Evolutionary conservation across 2,797 vertebrate species (phyloP).

Genomic region (Bovichtus variegatus): DNA sequence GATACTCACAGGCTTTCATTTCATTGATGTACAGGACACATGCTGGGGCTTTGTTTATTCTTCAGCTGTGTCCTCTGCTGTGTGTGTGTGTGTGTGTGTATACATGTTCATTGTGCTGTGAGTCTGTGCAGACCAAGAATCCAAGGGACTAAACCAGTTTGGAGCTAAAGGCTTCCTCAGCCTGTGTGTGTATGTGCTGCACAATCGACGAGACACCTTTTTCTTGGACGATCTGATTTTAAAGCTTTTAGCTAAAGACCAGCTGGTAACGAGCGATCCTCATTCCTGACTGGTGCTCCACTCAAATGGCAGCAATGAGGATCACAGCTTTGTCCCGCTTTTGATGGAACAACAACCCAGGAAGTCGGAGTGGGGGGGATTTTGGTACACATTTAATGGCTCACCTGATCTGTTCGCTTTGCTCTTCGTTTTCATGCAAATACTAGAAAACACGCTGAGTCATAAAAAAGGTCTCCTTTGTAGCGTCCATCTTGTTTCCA

Average conservation of each 20-base stretch:
- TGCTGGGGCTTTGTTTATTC: background rate
- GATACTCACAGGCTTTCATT: constrained; percentile 35
- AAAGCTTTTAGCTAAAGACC: no score
- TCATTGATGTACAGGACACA: constrained; percentile 26
- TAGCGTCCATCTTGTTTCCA: no score
- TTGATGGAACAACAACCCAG: no score
- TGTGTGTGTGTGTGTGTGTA: no score
- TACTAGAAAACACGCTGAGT: no score
- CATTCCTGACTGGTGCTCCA: background rate
- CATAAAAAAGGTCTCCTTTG: no score
- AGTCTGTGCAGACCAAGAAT: background rate
- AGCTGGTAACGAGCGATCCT: background rate
- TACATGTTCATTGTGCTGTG: no score
- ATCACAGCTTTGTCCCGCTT: background rate
- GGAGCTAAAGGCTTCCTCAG: background rate
- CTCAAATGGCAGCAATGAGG: background rate
- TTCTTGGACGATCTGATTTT: no score
- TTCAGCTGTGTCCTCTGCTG: background rate
- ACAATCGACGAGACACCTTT: background rate
- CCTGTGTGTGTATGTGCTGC: background rate
- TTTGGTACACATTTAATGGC: no score
- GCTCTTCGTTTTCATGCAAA: no score
- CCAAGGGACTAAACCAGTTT: background rate
- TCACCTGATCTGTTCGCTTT: no score
- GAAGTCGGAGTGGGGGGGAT: no score